Evolutionary conservation across 2,888 invertebrate genomes (phyloP), one percentile per base, ranked within the genome.

Genomic region (Philaethria dido): DNA sequence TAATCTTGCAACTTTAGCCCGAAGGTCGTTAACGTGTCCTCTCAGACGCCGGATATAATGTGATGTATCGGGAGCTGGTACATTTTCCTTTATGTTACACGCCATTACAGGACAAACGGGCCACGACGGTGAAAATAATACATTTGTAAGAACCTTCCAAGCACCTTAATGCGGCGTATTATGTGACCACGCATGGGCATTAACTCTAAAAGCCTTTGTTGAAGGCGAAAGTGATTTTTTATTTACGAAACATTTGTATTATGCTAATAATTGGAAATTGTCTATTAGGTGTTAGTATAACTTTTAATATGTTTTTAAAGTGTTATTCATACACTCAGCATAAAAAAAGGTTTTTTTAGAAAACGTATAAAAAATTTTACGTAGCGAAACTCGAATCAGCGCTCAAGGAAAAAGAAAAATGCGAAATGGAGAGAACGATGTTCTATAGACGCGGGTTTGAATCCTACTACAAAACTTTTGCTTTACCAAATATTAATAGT

Each of bases 21-120:
- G 55, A 69, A 73, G 69, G 75, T 74, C 72, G 74, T 71, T 73
- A 75, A 75, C 74, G 75, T 75, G 74, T 73, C 74, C 77, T 75
- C 74, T 74, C 74, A 73, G 73, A 71, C 74, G 74, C 76, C 77
- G 78, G 79, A 79, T 72, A 76, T 71, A 64, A 65, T 69, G 68
- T 80, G 78, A 80, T 80, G 76, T 77, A 80, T 80, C 77, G 78
- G 68, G 69, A 66, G 42, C 65, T 57, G 57, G 64, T 66, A 66
- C 70, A 71, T 72, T 74, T 74, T 70, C 71, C 74, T 72, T 73
- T 69, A 73, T 69, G 71, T 70, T 68, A 67, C 54, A 66, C 67
- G 65, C 68, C 70, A 57, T 74, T 72, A 65, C 66, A 62, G 66
- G 62, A 64, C 73, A 70, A 73, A 73, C 62, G 70, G 68, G 45